Conservation (phyloP, 2,797 vertebrate genomes). For the Catostomus latipinnis region DNA sequence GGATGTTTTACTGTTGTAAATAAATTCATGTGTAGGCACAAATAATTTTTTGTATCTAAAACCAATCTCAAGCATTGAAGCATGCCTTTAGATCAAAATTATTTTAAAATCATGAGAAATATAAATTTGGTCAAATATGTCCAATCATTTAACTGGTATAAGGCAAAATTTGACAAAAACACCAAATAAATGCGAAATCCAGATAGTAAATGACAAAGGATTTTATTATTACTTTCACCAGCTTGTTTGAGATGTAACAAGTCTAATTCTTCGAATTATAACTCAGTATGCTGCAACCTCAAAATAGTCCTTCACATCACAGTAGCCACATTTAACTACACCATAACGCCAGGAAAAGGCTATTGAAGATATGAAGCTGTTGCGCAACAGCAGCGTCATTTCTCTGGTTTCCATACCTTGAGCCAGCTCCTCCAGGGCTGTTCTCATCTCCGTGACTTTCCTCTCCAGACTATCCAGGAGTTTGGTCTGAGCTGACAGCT, state of each 20-base stretch:
- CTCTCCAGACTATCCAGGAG: slow-evolving; percentile 61
- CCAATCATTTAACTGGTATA: no score
- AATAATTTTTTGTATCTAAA: no score
- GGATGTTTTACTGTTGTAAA: no score
- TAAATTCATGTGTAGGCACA: no score
- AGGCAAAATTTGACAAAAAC: no score
- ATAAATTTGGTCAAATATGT: no score
- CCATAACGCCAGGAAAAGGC: neutral
- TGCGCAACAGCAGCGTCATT: neutral
- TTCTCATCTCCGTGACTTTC: slow-evolving; percentile 60
- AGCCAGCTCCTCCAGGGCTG: slow-evolving; percentile 50
- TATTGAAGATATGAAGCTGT: neutral
- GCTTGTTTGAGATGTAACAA: neutral
- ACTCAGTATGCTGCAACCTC: neutral
- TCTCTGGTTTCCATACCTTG: slow-evolving; percentile 30
- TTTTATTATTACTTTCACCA: neutral
- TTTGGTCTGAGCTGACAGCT: slow-evolving; percentile 56
- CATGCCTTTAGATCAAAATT: no score
- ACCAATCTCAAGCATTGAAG: no score
- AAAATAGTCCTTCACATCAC: neutral
- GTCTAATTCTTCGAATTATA: neutral
- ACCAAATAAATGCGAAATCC: no score
- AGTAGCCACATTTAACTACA: neutral
- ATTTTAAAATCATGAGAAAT: no score
- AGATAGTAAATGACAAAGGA: no score